Conservation (phyloP, 35 echinoderm and acorn worm genomes). For the Patiria miniata region DNA sequence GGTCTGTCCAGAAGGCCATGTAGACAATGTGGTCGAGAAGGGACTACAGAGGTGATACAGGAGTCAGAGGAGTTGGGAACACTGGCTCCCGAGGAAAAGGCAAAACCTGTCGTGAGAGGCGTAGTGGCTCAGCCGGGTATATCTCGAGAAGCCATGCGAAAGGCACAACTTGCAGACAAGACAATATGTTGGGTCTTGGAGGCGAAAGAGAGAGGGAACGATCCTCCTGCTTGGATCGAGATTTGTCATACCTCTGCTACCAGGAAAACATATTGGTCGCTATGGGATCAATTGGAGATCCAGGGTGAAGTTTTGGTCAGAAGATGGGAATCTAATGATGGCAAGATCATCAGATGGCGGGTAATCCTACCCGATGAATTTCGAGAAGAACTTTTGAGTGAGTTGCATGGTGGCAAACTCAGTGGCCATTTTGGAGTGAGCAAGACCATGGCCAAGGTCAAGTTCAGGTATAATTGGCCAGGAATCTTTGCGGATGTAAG, state of each 20-base stretch:
- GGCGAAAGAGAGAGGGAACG: neutral
- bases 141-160: neutral
- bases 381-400: constrained; percentile 7
- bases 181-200: neutral
- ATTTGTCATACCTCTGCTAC: neutral
- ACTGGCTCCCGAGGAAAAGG: no score
- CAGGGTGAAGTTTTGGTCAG: neutral
- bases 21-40: neutral
- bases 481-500: constrained; percentile 36
- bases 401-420: constrained; percentile 11
- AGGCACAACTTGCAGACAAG: neutral
- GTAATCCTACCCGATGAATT: neutral
- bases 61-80: neutral
- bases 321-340: constrained; percentile 28
- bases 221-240: neutral
- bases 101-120: neutral
- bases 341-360: neutral
- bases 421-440: constrained; percentile 35
- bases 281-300: no score
- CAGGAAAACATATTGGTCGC: no score
- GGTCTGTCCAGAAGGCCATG: constrained; percentile 28
- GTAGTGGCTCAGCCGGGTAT: neutral
- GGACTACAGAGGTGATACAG: neutral
- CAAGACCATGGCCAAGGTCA: constrained; percentile 28
- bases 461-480: constrained; percentile 37